Base-by-base conservation (phyloP, 2,113 vertebrate species). In the Trachemys scripta region DNA sequence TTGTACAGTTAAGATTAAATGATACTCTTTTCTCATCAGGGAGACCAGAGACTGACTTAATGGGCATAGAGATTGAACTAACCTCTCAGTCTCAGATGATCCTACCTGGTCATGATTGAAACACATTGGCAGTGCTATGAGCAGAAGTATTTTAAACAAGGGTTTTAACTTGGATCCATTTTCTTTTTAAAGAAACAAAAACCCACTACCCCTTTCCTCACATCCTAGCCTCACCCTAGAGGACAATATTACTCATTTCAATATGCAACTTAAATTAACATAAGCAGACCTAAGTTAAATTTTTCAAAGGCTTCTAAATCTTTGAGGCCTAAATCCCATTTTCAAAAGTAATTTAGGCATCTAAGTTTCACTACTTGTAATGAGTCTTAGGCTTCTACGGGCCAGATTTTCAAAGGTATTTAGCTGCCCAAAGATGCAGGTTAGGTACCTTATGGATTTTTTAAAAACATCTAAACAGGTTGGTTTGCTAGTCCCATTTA, bases 201-300 rank as follows among this genome's bases (percentile, higher is more conserved):
- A 5, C 17, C 62, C 0, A 0, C 5, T 57, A 0, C 31, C 22
- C 5, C 1, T 69, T 80, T 87, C 47, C 38, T 76, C n/a, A 1
- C 59, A 49, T 24, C 20, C 5, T 5, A 76, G 24, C 19, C n/a
- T 45, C 8, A 45, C 22, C 6, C 22, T 2, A 25, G 9, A 45
- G 72, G 12, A 76, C 10, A 76, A 25, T 25, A 45, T 45, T 25
- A 45, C 19, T 76, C n/a, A 80, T 59, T 54, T 6, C 10, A 22
- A 6, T 1, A 1, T 0, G 0, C 20, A n/a, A 35, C 29, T n/a
- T 69, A 69, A 20, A n/a, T 20, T 65, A 65, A 35, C 12, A 65
- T 35, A 65, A 65, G 14, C 13, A n/a, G 35, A 25, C 2, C 20
- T 45, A 45, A 11, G 24, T 3, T 45, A 24, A 38, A 10, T 76